Evolutionary conservation across 2,888 invertebrate species (phyloP), one percentile per base, ranked within the genome.

Genomic region (Chouioia cunea): DNA sequence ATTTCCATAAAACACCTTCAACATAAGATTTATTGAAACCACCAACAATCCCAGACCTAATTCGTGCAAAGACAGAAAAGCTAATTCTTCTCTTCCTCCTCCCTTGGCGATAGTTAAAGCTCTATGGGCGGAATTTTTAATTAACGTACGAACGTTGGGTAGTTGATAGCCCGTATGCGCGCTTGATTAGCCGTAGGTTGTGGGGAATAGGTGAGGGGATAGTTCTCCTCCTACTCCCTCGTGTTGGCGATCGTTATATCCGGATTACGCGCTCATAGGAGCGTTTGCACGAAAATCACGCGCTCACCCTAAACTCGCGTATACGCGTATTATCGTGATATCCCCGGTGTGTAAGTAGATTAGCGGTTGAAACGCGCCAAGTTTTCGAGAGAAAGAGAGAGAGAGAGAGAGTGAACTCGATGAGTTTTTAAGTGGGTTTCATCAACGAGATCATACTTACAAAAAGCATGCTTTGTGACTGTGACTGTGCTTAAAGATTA

Each of bases 341-440:
- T 43, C 36, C 36, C 36, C 59, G 12, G 18, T 23, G 36, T 36
- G 10, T 64, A 70, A 70, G 59, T 64, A 58, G 59, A 70, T 70
- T 70, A 70, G 59, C 44, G 70, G 36, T 43, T n/a, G 15, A 47
- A 44, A 53, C 14, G 60, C 20, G 22, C n/a, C 6, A 20, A 62
- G 16, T 44, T 56, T 27, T 16, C 14, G 6, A 6, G 20, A 10
- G 22, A 18, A 2, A 56, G 27, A 27, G 27, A 27, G 27, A 27
- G 27, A 27, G 27, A 27, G 27, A 27, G 27, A 27, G 27, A 27
- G 54, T 43, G 36, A 36, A 56, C 56, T 36, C 23, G 46, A 43
- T 56, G 54, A 70, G 65, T 48, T 65, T 68, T 27, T 36, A 36
- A 36, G 36, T 36, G 36, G 36, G 36, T 36, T 36, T 36, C 36